phyloP scores from a whole-genome alignment of 2,797 vertebrate species.

The Furcifer pardalis region DNA sequence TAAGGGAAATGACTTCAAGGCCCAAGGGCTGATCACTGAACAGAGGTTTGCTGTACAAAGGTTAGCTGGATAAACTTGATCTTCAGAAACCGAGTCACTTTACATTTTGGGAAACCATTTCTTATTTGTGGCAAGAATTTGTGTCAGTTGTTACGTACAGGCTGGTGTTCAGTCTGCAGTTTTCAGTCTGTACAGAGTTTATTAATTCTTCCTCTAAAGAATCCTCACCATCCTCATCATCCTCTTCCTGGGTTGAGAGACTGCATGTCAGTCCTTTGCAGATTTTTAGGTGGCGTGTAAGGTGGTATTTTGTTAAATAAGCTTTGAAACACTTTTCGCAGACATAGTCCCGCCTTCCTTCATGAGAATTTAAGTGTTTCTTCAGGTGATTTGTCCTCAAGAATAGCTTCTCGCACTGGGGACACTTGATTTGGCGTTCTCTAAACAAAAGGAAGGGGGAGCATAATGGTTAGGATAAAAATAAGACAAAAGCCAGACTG shows the following conservation, averaged over 20 bases:
- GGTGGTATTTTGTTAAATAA: constrained; percentile 98
- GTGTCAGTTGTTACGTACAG: constrained; percentile 67
- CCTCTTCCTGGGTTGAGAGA: constrained; percentile 76
- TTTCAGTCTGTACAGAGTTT: constrained; percentile 70
- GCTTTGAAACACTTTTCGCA: constrained; percentile 98
- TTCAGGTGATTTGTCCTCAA: constrained; percentile 95
- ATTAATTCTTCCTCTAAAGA: constrained; percentile 73
- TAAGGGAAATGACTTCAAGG: constrained; percentile 19
- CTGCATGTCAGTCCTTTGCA: constrained; percentile 91
- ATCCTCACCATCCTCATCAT: constrained; percentile 80
- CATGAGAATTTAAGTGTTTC: constrained; percentile 97
- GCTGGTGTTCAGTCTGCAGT: constrained; percentile 68
- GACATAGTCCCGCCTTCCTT: constrained; percentile 95
- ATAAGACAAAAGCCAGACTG: background rate
- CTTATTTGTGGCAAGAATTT: constrained; percentile 70
- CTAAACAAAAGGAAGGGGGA: constrained; percentile 70
- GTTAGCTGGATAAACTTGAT: constrained; percentile 24
- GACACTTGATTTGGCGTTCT: constrained; percentile 93
- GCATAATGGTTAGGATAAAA: background rate
- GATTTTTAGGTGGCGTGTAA: constrained; percentile 97
- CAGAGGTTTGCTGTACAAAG: constrained; percentile 25
- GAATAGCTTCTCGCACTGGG: constrained; percentile 96
- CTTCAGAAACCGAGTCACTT: constrained; percentile 25
- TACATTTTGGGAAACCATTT: constrained; percentile 7
- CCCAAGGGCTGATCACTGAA: constrained; percentile 32